Base-by-base conservation (phyloP, 2,888 invertebrate genomes). In the Eupelmus urozonus region DNA sequence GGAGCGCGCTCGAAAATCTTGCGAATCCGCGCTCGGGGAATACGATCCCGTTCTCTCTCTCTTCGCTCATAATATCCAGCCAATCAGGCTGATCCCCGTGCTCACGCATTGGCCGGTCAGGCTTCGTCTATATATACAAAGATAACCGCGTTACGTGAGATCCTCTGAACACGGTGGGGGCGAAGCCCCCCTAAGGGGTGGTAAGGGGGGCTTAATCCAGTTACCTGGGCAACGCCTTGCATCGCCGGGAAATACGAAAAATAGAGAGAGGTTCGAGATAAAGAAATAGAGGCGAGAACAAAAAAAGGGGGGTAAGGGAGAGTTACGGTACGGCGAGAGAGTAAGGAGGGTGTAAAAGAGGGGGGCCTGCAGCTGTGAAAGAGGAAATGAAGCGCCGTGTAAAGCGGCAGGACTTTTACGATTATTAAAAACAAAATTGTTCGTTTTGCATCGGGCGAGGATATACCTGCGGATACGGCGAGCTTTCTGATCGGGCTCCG, bases 141-240 rank as follows among this genome's bases (percentile, higher is more conserved):
- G 78, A 79, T 81, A 80, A 80, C 80, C 76, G 69, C 73, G 78
- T 82, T 82, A 82, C 76, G 76, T 70, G 76, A n/a, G n/a, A 76
- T 76, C 76, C 57, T 76, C 76, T 40, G 49, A 5, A 34, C 34
- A 34, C 55, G 57, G 70, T 60, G 59, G 66, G 72, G n/a, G n/a
- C n/a, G n/a, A n/a, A n/a, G n/a, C n/a, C 81, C 80, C 77, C 66
- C 27, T 73, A 81, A 75, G 78, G 78, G 80, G 76, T 69, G 76
- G 74, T 55, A 77, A 70, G 80, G 20, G 3, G 20, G 76, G 79
- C 76, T 80, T 82, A 81, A 82, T 82, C 81, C 80, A 82, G 81
- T 81, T 82, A 82, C 75, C 73, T 72, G 65, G 66, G 78, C 76
- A 74, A 80, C 78, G 78, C 76, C 79, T 81, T 82, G 76, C 78